phyloP scores from a whole-genome alignment of 2,113 vertebrate species.

The Cepphus grylle region DNA sequence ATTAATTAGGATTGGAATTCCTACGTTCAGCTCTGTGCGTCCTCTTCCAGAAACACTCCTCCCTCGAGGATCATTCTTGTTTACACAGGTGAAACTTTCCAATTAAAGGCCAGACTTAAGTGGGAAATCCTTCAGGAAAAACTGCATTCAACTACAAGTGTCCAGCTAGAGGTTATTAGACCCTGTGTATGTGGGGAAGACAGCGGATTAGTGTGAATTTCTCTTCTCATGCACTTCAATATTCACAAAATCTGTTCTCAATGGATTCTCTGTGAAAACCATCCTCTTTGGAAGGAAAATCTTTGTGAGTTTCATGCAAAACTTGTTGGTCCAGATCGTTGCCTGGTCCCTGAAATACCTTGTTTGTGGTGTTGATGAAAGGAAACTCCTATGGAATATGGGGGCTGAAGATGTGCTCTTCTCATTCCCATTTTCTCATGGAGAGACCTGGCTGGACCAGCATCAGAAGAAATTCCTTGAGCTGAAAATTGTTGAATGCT shows the following conservation, averaged over 20 bases:
- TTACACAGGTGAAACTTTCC: neutral
- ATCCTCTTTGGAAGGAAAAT: neutral
- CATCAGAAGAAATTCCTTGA: neutral
- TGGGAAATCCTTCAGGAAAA: neutral
- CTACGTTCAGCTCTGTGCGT: neutral
- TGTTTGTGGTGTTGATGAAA: neutral
- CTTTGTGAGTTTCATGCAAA: neutral
- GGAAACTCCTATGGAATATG: neutral
- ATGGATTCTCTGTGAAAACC: neutral
- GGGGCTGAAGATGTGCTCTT: neutral
- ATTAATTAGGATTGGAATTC: conserved; percentile 7
- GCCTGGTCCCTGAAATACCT: neutral
- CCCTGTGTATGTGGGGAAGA: neutral
- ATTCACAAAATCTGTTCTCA: neutral
- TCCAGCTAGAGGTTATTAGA: neutral
- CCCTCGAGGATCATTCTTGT: neutral
- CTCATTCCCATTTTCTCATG: neutral
- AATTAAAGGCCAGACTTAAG: neutral
- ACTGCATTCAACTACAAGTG: neutral
- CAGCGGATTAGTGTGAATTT: neutral
- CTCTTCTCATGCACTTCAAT: neutral
- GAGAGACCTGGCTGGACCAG: neutral
- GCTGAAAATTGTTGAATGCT: neutral
- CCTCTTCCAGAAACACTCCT: neutral
- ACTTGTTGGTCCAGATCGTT: neutral